A percentile compares a stretch with the other conserved stretches of the same genome.
These are phyloP conservation scores for Neodon shergylaensis DNA, from an alignment of 2,113 vertebrate species.

Conservation along the genomic window DNA sequence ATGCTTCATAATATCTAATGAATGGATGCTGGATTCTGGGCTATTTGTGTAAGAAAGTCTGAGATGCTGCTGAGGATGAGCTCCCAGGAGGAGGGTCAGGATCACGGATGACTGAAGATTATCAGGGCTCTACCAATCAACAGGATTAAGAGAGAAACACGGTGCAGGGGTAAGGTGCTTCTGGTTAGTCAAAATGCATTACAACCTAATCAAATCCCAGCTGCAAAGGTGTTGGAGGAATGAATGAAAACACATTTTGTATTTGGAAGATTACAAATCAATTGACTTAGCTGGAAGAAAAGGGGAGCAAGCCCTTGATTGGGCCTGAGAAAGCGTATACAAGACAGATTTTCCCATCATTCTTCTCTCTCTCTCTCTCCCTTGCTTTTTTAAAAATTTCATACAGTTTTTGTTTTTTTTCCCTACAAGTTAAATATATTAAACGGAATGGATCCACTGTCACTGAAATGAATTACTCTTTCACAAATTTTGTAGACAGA, in stretches of 20 bases:
- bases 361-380: too few species aligned
- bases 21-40: neutral
- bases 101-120: neutral
- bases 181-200: neutral
- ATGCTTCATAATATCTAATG: neutral
- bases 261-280: neutral
- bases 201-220: neutral
- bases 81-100: neutral
- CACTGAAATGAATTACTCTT: conserved; percentile 37
- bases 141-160: neutral
- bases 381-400: too few species aligned
- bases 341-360: neutral
- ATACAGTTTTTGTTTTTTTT: neutral
- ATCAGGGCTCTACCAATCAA: neutral
- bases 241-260: neutral
- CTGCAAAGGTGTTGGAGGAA: neutral
- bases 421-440: neutral
- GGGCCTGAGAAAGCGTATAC: neutral
- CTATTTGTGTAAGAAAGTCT: neutral
- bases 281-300: neutral
- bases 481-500: neutral
- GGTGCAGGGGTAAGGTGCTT: neutral
- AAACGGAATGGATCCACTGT: neutral
- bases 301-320: neutral
- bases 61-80: neutral